These are phyloP conservation scores for Varanus komodoensis DNA, from an alignment of 2,113 vertebrate species.

Conservation along the genomic window DNA sequence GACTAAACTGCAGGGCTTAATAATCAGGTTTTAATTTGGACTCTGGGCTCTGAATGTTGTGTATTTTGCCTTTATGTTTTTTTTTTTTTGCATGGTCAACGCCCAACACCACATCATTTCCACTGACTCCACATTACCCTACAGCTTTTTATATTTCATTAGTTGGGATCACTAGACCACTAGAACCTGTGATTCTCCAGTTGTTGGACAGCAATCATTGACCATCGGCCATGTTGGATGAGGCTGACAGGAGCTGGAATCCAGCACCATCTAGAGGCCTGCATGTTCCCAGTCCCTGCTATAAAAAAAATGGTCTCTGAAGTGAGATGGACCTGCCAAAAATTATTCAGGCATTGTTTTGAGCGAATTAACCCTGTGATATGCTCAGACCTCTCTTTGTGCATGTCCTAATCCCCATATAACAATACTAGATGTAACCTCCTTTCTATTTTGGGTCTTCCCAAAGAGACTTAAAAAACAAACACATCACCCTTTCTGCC, in stretches of 20 bases:
- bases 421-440: neutral
- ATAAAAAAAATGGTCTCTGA: neutral
- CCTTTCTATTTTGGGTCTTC: neutral
- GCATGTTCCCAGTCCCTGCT: too few relatives aligned
- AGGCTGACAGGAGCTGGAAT: neutral
- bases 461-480: neutral
- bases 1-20: conserved; percentile 52
- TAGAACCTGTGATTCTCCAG: neutral
- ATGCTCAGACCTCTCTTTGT: neutral
- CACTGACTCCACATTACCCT: conserved; percentile 40
- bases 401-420: neutral
- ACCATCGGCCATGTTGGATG: neutral
- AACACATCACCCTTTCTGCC: neutral
- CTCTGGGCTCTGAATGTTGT: conserved; percentile 36
- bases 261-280: neutral
- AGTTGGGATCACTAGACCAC: neutral
- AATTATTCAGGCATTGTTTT: neutral
- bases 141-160: neutral
- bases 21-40: conserved; percentile 60
- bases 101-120: conserved; percentile 24
- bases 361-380: neutral
- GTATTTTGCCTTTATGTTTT: conserved; percentile 25
- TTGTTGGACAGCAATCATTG: neutral
- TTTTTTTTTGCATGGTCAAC: conserved; percentile 30
- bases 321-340: neutral